Evolutionary conservation across 2,797 vertebrate species (phyloP).

Genomic region (Lagodon rhomboides): DNA sequence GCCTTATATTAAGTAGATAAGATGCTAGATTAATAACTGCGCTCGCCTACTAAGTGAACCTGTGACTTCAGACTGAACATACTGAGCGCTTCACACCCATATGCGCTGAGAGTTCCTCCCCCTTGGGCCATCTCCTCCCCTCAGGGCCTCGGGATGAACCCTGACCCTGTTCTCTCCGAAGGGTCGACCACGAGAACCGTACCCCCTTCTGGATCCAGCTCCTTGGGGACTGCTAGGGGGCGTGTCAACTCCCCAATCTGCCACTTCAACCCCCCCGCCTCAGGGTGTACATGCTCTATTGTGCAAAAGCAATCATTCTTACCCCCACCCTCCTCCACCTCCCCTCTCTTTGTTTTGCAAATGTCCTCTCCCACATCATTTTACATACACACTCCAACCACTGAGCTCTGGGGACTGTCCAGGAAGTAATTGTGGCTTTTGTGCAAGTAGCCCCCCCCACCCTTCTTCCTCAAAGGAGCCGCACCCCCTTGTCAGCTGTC

Average conservation of each 20-base stretch:
- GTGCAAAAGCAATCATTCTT: constrained; percentile 76
- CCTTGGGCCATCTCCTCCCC: constrained; percentile 35
- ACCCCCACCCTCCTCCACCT: constrained; percentile 17
- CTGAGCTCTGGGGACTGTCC: constrained; percentile 77
- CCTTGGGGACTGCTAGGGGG: constrained; percentile 60
- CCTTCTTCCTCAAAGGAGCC: constrained; percentile 68
- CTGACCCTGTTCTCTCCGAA: constrained; percentile 43
- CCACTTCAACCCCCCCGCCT: constrained; percentile 69
- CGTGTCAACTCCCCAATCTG: constrained; percentile 56
- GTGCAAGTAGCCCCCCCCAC: constrained; percentile 62
- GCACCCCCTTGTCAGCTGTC: constrained; percentile 83
- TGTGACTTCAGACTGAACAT: constrained; percentile 31
- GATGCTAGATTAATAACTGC: neutral
- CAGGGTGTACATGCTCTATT: constrained; percentile 75
- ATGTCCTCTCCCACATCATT: constrained; percentile 81
- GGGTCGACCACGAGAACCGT: constrained; percentile 69
- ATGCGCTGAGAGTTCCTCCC: constrained; percentile 12
- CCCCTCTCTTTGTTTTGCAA: constrained; percentile 82
- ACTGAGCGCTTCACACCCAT: constrained; percentile 22
- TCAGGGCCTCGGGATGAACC: constrained; percentile 36
- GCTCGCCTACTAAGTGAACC: neutral
- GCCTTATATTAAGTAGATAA: neutral
- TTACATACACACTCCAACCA: constrained; percentile 82
- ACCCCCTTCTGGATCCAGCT: constrained; percentile 62
- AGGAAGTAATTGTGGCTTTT: constrained; percentile 83